phyloP scores from a whole-genome alignment of 2,888 invertebrate species.

The Nomada flava region DNA sequence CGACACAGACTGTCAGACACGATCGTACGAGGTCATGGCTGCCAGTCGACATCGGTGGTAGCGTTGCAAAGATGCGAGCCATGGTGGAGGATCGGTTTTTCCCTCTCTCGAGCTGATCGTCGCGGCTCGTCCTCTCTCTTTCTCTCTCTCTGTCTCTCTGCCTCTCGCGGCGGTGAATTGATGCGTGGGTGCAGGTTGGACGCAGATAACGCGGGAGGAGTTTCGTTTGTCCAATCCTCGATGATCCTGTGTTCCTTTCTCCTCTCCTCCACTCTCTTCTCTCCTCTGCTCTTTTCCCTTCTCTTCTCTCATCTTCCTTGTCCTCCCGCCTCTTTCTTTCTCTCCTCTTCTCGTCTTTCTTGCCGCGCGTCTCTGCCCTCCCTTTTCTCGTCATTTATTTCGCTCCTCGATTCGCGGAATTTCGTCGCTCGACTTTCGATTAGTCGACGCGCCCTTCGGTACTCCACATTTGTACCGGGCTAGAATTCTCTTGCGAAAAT shows the following conservation, averaged over 20 bases:
- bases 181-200: constrained; percentile 83
- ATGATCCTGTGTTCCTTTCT: constrained; percentile 72
- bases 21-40: constrained; percentile 70
- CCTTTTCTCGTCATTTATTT: background rate
- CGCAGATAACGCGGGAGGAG: constrained; percentile 82
- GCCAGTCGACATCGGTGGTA: constrained; percentile 46
- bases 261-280: constrained; percentile 45
- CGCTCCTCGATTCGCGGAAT: background rate
- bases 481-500: no score
- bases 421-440: background rate
- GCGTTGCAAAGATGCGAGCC: constrained; percentile 45
- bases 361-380: background rate
- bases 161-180: constrained; percentile 60
- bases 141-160: constrained; percentile 5
- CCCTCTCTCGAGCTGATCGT: constrained; percentile 38
- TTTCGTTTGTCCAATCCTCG: constrained; percentile 82
- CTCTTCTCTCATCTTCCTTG: constrained; percentile 4
- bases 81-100: constrained; percentile 57
- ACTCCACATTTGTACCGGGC: no score
- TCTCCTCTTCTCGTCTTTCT: constrained; percentile 11
- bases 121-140: constrained; percentile 5
- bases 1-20: constrained; percentile 34
- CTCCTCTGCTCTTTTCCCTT: constrained; percentile 23
- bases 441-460: no score
- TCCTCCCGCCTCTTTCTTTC: constrained; percentile 20